These are phyloP conservation scores for Hyposoter dolosus DNA, from an alignment of 2,888 invertebrate species.

Conservation along the genomic window DNA sequence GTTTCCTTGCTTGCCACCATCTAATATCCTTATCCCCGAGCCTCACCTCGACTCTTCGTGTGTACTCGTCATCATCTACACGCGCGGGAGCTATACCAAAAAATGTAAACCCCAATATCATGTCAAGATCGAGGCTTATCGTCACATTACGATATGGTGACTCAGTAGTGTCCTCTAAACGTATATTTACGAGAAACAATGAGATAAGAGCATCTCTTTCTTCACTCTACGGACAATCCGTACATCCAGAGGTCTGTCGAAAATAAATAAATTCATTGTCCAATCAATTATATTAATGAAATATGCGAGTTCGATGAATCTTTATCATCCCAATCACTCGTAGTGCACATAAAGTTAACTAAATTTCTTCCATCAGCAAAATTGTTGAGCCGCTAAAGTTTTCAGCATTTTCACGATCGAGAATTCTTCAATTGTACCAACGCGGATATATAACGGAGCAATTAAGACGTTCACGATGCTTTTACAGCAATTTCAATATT, in stretches of 20 bases:
- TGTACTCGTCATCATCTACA: slow-evolving; percentile 57
- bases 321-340: too few relatives aligned
- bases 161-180: neutral
- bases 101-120: slow-evolving; percentile 34
- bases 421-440: too few relatives aligned
- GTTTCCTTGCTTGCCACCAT: slow-evolving; percentile 81
- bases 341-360: too few relatives aligned
- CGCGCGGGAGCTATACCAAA: slow-evolving; percentile 4
- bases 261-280: neutral
- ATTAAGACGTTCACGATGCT: neutral
- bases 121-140: slow-evolving; percentile 27
- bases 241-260: neutral
- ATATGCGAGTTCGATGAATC: neutral
- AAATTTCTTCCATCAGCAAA: too few relatives aligned
- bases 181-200: slow-evolving; percentile 23
- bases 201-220: neutral
- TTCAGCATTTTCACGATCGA: too few relatives aligned
- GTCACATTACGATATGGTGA: slow-evolving; percentile 16
- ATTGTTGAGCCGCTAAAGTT: too few relatives aligned
- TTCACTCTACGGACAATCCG: neutral
- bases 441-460: too few relatives aligned
- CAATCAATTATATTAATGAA: neutral
- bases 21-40: slow-evolving; percentile 81
- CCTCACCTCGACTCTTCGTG: slow-evolving; percentile 73
- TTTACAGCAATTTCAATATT: neutral